Percentiles rank a stretch among this genome's conserved stretches.
Evolutionary conservation across 2,888 invertebrate species (phyloP).

Genomic region (Deladenus siricidicola): DNA sequence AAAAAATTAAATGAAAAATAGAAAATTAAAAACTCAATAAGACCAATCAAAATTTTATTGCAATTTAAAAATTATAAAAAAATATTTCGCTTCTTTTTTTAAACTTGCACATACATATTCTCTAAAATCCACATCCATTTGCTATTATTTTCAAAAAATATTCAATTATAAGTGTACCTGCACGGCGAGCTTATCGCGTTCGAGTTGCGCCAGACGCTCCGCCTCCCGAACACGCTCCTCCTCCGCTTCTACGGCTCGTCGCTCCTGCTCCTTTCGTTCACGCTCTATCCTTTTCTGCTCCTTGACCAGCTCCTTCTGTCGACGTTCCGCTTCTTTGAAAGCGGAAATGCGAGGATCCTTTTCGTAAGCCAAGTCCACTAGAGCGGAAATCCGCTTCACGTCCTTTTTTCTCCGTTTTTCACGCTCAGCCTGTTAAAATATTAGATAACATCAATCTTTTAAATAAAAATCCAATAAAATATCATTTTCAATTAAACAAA

Average conservation of each 20-base stretch:
- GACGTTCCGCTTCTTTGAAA: conserved; percentile 66
- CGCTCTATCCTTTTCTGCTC: conserved; percentile 34
- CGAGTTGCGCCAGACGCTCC: conserved; percentile 17
- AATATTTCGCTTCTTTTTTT: neutral
- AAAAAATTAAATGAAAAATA: neutral
- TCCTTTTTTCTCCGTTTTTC: conserved; percentile 93
- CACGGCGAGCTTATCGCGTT: conserved; percentile 8
- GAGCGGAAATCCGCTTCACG: conserved; percentile 75
- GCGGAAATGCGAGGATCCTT: conserved; percentile 84
- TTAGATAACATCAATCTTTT: too few relatives aligned
- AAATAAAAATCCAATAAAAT: too few relatives aligned
- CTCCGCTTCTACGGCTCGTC: conserved; percentile 24
- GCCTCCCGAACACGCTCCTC: conserved; percentile 19
- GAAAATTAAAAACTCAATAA: neutral
- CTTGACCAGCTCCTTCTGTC: conserved; percentile 21
- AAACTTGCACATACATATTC: too few relatives aligned
- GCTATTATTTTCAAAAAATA: neutral
- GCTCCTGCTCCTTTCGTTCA: conserved; percentile 28
- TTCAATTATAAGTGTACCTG: neutral
- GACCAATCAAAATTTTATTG: neutral
- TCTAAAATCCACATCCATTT: neutral
- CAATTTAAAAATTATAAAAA: neutral
- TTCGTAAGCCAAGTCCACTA: conserved; percentile 87
- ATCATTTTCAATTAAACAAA: too few relatives aligned
- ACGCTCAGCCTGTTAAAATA: conserved; percentile 68